A percentile compares a stretch with the other conserved stretches of the same genome.
phyloP scores from a whole-genome alignment of 2,888 invertebrate species.

The Gastracanthus pulcherrimus region DNA sequence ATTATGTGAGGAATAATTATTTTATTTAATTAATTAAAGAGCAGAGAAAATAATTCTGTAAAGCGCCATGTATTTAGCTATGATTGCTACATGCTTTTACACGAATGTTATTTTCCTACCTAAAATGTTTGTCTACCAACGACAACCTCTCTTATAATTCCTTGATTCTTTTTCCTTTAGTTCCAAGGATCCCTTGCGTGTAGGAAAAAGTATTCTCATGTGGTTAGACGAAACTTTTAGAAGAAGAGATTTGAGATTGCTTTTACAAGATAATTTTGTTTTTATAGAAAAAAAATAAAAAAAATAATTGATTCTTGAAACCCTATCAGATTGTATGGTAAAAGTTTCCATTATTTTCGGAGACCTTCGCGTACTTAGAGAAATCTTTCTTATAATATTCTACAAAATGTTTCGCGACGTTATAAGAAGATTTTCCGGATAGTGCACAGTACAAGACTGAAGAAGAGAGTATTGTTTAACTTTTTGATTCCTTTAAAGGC shows the following conservation, averaged over 20 bases:
- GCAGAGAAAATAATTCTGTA: background rate
- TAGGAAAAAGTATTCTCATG: background rate
- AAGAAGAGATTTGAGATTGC: constrained; percentile 13
- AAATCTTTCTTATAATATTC: too few species aligned
- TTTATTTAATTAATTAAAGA: background rate
- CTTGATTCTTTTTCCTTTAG: background rate
- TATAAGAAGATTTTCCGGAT: background rate
- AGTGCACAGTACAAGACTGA: background rate
- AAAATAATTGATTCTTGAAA: too few species aligned
- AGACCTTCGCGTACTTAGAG: background rate
- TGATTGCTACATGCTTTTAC: background rate
- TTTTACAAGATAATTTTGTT: constrained; percentile 21
- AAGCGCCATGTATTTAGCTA: background rate
- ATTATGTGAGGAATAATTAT: background rate
- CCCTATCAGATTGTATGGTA: background rate
- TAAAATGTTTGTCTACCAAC: background rate
- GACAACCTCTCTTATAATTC: background rate
- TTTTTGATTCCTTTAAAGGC: background rate
- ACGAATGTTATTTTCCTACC: background rate
- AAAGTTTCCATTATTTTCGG: background rate
- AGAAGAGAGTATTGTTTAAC: background rate
- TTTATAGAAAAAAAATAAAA: background rate
- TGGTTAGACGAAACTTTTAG: background rate
- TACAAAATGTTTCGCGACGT: background rate
- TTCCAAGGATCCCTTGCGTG: background rate